Conservation (phyloP, 1,140 invertebrate species). For the Diorhabda elongata region DNA sequence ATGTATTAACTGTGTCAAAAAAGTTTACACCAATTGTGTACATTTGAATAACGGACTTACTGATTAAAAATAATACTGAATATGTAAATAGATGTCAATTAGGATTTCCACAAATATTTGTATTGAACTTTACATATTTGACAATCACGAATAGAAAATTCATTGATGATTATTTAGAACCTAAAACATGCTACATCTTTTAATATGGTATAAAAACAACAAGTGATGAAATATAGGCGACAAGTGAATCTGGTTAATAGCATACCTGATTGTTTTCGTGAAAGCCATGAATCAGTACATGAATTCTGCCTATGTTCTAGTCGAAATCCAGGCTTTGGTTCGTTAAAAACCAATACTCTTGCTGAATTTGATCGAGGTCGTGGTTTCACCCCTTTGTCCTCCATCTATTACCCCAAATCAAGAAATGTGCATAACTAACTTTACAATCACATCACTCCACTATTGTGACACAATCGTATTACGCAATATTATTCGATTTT, state of each 20-base stretch:
- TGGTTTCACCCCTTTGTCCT: constrained; percentile 42
- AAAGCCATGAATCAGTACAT: constrained; percentile 18
- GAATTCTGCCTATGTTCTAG: constrained; percentile 32
- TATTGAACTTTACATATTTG: neutral
- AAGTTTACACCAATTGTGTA: too few relatives aligned
- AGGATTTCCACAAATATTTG: too few relatives aligned
- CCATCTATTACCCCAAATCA: constrained; percentile 40
- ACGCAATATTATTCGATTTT: constrained; percentile 5
- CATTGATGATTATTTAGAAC: neutral
- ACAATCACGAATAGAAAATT: neutral
- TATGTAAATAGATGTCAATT: too few relatives aligned
- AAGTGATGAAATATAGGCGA: constrained; percentile 4
- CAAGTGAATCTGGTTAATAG: neutral
- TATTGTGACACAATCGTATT: constrained; percentile 3
- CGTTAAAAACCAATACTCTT: constrained; percentile 53
- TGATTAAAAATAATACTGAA: too few relatives aligned
- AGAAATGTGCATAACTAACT: constrained; percentile 17
- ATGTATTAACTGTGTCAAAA: too few relatives aligned
- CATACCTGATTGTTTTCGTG: constrained; percentile 26
- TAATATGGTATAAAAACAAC: neutral
- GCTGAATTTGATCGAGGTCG: constrained; percentile 54
- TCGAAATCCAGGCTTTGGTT: constrained; percentile 26
- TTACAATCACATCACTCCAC: constrained; percentile 6
- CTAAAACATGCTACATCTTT: neutral
- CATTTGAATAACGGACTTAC: too few relatives aligned